Evolutionary conservation across 2,113 vertebrate genomes (phyloP), one percentile per base, ranked within the genome.

Genomic region (Cottus gobio): DNA sequence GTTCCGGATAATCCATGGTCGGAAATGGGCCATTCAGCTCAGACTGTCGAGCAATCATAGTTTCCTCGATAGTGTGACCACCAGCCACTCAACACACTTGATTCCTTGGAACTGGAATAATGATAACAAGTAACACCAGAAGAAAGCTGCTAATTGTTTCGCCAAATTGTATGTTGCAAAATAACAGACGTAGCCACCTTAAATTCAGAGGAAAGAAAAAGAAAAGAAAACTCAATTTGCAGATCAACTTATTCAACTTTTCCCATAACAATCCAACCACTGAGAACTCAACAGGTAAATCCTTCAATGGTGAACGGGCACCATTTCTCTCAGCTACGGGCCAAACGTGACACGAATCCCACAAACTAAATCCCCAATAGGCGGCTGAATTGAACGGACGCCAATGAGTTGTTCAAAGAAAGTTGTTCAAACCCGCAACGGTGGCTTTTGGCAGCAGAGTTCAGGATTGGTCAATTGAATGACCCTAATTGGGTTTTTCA

Each of bases 1-100:
- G 42, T 61, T 79, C 13, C 37, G 18, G 4, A 76, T 34, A 67
- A 80, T 78, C 46, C 63, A 2, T n/a, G 20, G 50, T 24, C 13
- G 54, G 22, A 72, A 61, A 73, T 39, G 60, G 18, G 42, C 50
- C 22, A 34, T 20, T 54, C 44, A 34, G 18, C 22, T 39, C n/a
- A 65, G 63, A 72, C 67, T 56, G 61, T 76, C 67, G 39, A 61
- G 54, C 60, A 62, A 68, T 72, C 62, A 72, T 31, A 36, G 34
- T 81, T 68, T 75, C 13, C 52, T 65, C 13, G 36, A 71, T 26
- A 18, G 9, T 22, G 8, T 39, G 8, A 65, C 54, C 36, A 46
- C 24, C 22, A 75, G 31, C 37, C 3, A 46, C 58, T 79, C 12
- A 0, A n/a, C 8, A 30, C 22, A 15, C n/a, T 54, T 2, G 6